A percentile compares a stretch with the other conserved stretches of the same genome.
Conservation (phyloP, 23 tunicate genomes). For the Trididemnum miniatum region DNA sequence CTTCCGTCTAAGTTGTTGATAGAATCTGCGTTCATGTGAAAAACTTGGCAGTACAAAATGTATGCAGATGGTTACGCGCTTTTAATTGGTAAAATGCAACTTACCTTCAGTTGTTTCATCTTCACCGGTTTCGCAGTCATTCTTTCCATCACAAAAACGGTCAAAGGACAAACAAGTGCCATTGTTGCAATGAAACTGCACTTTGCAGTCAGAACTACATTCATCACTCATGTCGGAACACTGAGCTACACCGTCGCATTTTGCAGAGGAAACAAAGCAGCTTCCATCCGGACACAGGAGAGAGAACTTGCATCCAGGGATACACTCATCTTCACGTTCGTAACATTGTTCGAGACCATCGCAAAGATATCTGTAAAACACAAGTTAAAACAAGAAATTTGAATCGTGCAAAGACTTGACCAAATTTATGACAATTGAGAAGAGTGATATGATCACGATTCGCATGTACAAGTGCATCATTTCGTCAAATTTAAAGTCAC, state of each 20-base stretch:
- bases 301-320: constrained; percentile 42
- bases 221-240: constrained; percentile 89
- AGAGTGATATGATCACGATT: too few relatives aligned
- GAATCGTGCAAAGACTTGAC: too few relatives aligned
- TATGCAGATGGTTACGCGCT: too few relatives aligned
- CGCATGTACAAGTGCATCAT: too few relatives aligned
- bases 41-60: too few relatives aligned
- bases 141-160: constrained; percentile 56
- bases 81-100: too few relatives aligned
- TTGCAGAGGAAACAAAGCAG: constrained; percentile 28
- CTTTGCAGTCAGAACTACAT: constrained; percentile 21
- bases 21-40: too few relatives aligned
- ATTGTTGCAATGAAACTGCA: constrained; percentile 54
- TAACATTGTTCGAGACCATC: constrained; percentile 74
- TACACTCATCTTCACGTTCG: constrained; percentile 75
- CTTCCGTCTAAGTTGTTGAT: too few relatives aligned
- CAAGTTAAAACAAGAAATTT: too few relatives aligned
- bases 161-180: constrained; percentile 49
- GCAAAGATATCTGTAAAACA: constrained; percentile 64
- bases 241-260: constrained; percentile 54
- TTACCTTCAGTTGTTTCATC: constrained; percentile 27
- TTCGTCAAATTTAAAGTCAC: too few relatives aligned
- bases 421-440: too few relatives aligned
- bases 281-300: constrained; percentile 51
- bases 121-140: constrained; percentile 31